Evolutionary conservation across 53 echinoderm and acorn worm species (phyloP), one percentile per base, ranked within the genome.

Genomic region (Stichopus horrens): DNA sequence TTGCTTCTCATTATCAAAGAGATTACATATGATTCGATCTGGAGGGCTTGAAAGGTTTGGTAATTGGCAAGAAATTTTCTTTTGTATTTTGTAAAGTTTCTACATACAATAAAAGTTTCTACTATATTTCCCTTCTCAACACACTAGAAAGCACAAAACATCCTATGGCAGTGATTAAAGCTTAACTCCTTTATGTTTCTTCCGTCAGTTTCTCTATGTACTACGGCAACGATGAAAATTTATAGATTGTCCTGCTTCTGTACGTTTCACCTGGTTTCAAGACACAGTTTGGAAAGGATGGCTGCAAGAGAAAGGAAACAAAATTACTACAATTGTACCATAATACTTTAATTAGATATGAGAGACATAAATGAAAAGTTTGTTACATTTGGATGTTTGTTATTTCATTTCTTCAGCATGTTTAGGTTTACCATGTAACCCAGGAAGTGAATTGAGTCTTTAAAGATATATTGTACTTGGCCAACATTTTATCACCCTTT

Each of bases 231-330:
- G 51, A 52, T 77, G 90, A 88, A 76, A 96, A 96, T 76, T 93
- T 96, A 92, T 91, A 96, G 76, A 89, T n/a, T 19, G 96, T 96
- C 4, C 92, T 87, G 11, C 93, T 93, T 8, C 85, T 73, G 88
- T 95, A 96, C 14, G 58, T 91, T 87, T 95, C 95, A 56, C 95
- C 96, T 74, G 95, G 96, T 60, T 73, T 89, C 83, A 96, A 83
- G 54, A 96, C 87, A 77, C 88, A 83, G 53, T 91, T 93, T 11
- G 96, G 93, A 67, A 96, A 96, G 77, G 89, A 93, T 8, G 92
- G 90, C 96, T 96, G 91, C 5, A 53, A 83, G 37, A 77, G 19
- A 77, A 75, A 54, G 76, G 73, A 60, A 79, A 76, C 52, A 74
- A 86, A 54, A 18, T n/a, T 18, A 7, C 18, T 16, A 71, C 18